These are phyloP conservation scores for Brachionus asplanchnoidis DNA, from an alignment of 1,140 invertebrate genomes.

Conservation along the genomic window DNA sequence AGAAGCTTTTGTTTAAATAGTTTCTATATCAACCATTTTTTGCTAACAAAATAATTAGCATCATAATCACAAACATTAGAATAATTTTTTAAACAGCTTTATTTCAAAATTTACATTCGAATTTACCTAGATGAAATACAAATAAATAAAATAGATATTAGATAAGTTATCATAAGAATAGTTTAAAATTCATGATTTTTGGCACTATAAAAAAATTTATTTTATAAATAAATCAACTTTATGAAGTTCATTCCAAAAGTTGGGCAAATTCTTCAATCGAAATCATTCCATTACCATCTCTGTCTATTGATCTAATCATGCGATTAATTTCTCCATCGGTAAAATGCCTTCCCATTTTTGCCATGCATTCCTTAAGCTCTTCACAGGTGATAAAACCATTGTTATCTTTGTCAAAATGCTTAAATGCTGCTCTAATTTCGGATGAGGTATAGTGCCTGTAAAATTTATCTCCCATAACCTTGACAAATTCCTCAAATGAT, in stretches of 20 bases:
- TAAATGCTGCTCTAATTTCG: not conserved
- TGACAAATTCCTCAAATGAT: not conserved
- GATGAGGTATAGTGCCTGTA: not conserved
- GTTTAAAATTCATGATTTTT: no score
- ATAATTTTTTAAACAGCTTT: not conserved
- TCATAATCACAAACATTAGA: no score
- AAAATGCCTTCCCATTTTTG: not conserved
- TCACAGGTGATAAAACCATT: not conserved
- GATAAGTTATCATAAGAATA: no score
- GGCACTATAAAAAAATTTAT: no score
- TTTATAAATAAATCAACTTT: no score
- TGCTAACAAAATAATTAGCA: no score
- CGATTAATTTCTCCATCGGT: not conserved
- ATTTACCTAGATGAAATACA: not conserved
- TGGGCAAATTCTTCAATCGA: not conserved
- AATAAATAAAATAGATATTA: no score
- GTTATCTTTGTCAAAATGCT: not conserved
- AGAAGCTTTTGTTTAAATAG: no score
- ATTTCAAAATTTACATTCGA: not conserved
- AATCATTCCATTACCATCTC: not conserved
- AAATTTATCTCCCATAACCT: not conserved
- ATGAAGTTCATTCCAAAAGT: no score
- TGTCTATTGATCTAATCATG: constrained; percentile 6
- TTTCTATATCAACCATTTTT: no score
- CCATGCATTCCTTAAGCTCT: not conserved